Conservation (phyloP, 2,888 invertebrate genomes). For the Nephrotoma flavescens region DNA sequence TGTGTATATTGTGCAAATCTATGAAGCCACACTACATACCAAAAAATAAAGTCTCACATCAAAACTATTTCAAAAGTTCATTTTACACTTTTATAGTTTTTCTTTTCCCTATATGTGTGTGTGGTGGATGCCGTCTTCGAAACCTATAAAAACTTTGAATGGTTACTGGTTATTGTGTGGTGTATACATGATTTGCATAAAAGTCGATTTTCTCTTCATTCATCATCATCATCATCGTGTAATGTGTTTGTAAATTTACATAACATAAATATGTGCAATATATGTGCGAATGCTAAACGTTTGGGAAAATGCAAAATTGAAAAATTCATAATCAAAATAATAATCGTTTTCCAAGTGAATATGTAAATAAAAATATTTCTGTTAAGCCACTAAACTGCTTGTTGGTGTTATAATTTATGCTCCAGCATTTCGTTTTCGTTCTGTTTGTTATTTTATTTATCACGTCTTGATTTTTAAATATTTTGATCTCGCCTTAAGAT, state of each 20-base stretch:
- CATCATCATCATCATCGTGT: background rate
- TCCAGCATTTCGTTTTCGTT: background rate
- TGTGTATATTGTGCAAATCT: background rate
- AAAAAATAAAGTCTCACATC: background rate
- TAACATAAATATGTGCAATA: background rate
- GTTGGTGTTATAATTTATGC: background rate
- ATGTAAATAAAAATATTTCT: background rate
- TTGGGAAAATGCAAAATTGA: background rate
- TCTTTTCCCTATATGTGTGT: background rate
- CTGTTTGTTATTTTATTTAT: background rate
- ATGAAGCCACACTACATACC: background rate
- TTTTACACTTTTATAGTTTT: background rate
- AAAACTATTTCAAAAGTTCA: background rate
- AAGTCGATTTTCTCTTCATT: background rate
- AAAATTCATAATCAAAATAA: background rate
- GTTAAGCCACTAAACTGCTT: background rate
- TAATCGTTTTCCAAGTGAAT: background rate
- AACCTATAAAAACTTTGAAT: background rate
- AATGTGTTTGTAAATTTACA: background rate
- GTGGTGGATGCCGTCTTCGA: background rate
- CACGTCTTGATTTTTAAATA: background rate
- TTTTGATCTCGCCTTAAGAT: background rate
- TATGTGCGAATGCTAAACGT: background rate
- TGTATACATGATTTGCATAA: background rate
- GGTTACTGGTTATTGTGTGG: background rate